Evolutionary conservation across 2,797 vertebrate species (phyloP).

Genomic region (Pelochelys cantorii): DNA sequence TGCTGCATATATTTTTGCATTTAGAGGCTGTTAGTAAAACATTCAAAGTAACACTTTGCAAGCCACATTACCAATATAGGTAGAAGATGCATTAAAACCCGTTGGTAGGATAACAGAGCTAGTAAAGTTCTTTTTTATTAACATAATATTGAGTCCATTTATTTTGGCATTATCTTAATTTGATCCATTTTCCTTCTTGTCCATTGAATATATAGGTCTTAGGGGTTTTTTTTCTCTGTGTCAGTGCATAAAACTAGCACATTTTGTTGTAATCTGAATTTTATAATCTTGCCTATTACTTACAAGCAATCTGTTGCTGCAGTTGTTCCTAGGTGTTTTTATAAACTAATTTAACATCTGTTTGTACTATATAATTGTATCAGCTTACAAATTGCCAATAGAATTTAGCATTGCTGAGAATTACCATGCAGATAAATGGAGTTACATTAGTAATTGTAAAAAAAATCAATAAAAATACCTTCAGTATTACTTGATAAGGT

Average conservation of each 20-base stretch:
- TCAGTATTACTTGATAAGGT: constrained; percentile 66
- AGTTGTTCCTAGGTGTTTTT: constrained; percentile 80
- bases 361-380: constrained; percentile 74
- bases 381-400: constrained; percentile 76
- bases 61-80: background rate
- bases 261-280: constrained; percentile 77
- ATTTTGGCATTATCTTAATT: constrained; percentile 79
- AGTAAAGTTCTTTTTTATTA: constrained; percentile 71
- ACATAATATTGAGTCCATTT: constrained; percentile 72
- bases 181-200: constrained; percentile 73
- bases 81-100: constrained; percentile 43
- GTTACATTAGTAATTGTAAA: constrained; percentile 72
- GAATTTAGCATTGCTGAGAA: constrained; percentile 70
- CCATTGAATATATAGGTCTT: constrained; percentile 62
- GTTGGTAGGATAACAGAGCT: constrained; percentile 20
- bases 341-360: constrained; percentile 82
- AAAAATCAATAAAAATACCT: background rate
- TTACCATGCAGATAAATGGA: constrained; percentile 74
- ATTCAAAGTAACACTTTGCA: constrained; percentile 34
- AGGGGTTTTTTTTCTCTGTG: constrained; percentile 57
- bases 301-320: constrained; percentile 79
- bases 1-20: background rate
- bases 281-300: constrained; percentile 80
- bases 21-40: background rate
- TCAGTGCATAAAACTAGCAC: constrained; percentile 59